Evolutionary conservation across 1,140 invertebrate species (phyloP).

Genomic region (Philopotamus ludificatus): DNA sequence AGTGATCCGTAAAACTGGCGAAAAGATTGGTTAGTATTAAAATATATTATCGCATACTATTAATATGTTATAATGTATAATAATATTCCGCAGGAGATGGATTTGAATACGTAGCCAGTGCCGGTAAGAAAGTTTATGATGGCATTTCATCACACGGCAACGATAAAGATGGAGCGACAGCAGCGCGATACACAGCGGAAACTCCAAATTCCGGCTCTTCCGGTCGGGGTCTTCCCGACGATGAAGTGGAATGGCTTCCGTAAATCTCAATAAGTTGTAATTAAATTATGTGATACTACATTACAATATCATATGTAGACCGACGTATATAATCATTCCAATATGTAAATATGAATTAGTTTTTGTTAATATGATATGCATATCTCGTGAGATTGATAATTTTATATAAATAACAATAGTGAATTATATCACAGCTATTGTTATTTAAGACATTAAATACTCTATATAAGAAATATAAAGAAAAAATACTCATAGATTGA

Average conservation of each 20-base stretch:
- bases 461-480: too few species aligned
- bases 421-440: too few species aligned
- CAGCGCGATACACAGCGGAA: neutral
- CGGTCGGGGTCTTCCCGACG: conserved; percentile 38
- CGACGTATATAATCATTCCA: too few species aligned
- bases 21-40: conserved; percentile 66
- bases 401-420: too few species aligned
- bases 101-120: conserved; percentile 53
- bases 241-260: conserved; percentile 54
- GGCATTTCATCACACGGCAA: conserved; percentile 48
- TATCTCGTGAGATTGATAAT: too few species aligned
- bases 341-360: too few species aligned
- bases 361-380: too few species aligned
- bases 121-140: conserved; percentile 55
- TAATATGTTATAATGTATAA: neutral
- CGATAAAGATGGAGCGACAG: conserved; percentile 44
- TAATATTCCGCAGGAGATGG: conserved; percentile 48
- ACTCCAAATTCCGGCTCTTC: neutral
- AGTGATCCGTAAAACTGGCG: conserved; percentile 69
- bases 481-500: too few species aligned
- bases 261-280: too few species aligned
- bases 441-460: too few species aligned
- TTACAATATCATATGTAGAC: too few species aligned
- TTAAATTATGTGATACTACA: too few species aligned
- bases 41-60: neutral